phyloP scores from a whole-genome alignment of 2,797 vertebrate species.

The Platyrinchus mystaceus region DNA sequence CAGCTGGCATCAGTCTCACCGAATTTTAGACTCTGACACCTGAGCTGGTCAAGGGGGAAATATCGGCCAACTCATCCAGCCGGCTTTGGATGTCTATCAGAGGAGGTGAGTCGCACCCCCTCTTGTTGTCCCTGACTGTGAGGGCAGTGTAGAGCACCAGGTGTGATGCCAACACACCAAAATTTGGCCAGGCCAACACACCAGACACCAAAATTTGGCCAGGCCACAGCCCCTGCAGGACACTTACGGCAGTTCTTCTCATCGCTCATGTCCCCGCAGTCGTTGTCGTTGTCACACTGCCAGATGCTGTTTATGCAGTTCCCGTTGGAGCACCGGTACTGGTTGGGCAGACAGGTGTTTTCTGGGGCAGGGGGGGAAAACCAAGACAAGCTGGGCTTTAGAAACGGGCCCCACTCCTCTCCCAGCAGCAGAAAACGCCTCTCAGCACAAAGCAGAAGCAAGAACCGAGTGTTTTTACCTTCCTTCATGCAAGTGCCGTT shows the following conservation, averaged over 20 bases:
- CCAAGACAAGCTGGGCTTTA: not conserved
- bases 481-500: conserved; percentile 87
- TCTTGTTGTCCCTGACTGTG: not conserved
- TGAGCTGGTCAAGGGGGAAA: not conserved
- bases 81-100: rapidly evolving
- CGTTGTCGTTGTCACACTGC: conserved; percentile 96
- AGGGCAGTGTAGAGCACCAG: rapidly evolving
- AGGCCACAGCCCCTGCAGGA: not conserved
- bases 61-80: rapidly evolving
- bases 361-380: conserved; percentile 73
- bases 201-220: not conserved
- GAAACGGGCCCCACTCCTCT: rapidly evolving
- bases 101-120: not conserved
- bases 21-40: rapidly evolving
- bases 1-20: not conserved
- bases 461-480: conserved; percentile 67
- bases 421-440: rapidly evolving
- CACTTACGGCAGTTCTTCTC: conserved; percentile 95
- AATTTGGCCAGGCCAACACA: not conserved
- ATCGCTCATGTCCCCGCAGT: conserved; percentile 98
- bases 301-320: conserved; percentile 98
- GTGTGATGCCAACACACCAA: not conserved
- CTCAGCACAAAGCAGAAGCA: not conserved
- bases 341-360: conserved; percentile 90
- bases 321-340: conserved; percentile 94